These are phyloP conservation scores for Cynodonichthys magdalenae DNA, from an alignment of 2,797 vertebrate species.

Conservation along the genomic window DNA sequence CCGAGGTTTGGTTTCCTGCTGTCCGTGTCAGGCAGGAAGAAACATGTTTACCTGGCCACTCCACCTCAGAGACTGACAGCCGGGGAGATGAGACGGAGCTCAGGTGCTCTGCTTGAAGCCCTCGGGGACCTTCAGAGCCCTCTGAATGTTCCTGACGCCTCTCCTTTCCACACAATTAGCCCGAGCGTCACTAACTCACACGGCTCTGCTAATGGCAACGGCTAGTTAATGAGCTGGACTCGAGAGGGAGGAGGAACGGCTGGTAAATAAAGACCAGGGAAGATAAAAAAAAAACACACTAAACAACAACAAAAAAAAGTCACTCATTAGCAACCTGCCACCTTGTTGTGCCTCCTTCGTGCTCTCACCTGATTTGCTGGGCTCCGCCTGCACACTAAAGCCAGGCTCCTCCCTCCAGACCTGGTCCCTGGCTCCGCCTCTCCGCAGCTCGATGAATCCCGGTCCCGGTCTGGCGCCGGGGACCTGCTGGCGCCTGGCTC, in stretches of 20 bases:
- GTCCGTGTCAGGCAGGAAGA: slow-evolving; percentile 52
- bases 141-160: slow-evolving; percentile 72
- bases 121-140: slow-evolving; percentile 60
- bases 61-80: slow-evolving; percentile 83
- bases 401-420: slow-evolving; percentile 67
- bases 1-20: slow-evolving; percentile 7
- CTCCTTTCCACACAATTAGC: slow-evolving; percentile 84
- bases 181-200: slow-evolving; percentile 79
- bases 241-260: slow-evolving; percentile 47
- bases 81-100: slow-evolving; percentile 72
- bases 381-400: slow-evolving; percentile 70
- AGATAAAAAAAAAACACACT: slow-evolving; percentile 30
- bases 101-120: slow-evolving; percentile 73
- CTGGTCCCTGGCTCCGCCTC: slow-evolving; percentile 47
- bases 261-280: slow-evolving; percentile 60
- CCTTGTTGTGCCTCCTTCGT: slow-evolving; percentile 15
- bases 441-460: slow-evolving; percentile 78
- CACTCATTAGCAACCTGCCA: slow-evolving; percentile 78
- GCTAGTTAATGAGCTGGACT: slow-evolving; percentile 82
- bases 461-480: slow-evolving; percentile 31
- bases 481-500: slow-evolving; percentile 28
- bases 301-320: slow-evolving; percentile 59
- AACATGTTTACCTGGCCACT: slow-evolving; percentile 83
- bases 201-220: slow-evolving; percentile 81
- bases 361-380: slow-evolving; percentile 75